Evolutionary conservation across 64 coral and sea anemone species (phyloP).

Genomic region (Pachyseris speciosa): DNA sequence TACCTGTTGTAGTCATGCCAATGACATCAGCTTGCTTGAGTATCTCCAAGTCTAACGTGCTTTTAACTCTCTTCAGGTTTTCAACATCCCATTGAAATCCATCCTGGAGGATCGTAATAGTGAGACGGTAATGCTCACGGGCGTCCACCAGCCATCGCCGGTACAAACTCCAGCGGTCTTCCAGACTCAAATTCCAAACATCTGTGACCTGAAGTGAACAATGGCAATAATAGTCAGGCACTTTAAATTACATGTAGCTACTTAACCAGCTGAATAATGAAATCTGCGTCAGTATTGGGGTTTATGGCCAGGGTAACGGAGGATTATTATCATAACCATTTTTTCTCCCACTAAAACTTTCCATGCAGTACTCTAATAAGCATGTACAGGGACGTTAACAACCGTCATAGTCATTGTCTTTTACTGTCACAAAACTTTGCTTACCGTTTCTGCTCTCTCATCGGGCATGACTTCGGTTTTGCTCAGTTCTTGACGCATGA

Average conservation of each 20-base stretch:
- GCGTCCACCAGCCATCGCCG: slow-evolving; percentile 16
- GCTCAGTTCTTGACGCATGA: slow-evolving; percentile 40
- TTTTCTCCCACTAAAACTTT: no score
- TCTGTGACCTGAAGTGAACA: not conserved
- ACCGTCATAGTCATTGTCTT: not conserved
- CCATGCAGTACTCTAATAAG: not conserved
- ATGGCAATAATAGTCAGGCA: no score
- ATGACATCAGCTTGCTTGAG: slow-evolving; percentile 20
- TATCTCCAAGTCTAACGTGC: not conserved
- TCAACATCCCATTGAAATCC: not conserved
- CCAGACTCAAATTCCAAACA: no score
- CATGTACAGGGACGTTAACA: not conserved
- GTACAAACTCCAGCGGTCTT: slow-evolving; percentile 29
- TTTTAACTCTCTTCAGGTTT: not conserved
- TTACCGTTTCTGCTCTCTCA: slow-evolving; percentile 25
- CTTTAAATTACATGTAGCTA: no score
- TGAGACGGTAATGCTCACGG: not conserved
- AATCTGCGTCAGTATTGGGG: no score
- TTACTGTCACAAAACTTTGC: no score
- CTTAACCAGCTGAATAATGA: no score
- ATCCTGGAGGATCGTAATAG: not conserved
- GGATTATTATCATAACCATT: no score
- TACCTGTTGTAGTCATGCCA: slow-evolving; percentile 56
- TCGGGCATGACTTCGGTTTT: slow-evolving; percentile 64
- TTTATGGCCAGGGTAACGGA: no score